These are phyloP conservation scores for Brachyptera putata DNA, from an alignment of 2,888 invertebrate genomes.

Conservation along the genomic window DNA sequence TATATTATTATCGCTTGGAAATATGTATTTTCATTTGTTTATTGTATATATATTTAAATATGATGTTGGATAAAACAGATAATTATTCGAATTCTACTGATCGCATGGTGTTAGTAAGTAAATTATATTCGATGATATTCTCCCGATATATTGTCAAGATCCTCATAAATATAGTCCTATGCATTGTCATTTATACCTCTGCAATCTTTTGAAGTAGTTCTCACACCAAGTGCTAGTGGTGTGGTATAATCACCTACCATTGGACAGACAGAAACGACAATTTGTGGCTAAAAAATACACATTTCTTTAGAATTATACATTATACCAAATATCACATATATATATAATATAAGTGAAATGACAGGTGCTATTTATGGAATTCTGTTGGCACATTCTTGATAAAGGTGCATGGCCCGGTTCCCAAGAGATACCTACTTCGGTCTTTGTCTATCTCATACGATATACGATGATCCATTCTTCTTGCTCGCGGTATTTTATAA, in stretches of 20 bases:
- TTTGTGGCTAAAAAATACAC: conserved; percentile 20
- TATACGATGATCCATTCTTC: not conserved
- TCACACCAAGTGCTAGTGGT: conserved; percentile 11
- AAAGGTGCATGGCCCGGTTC: conserved; percentile 4
- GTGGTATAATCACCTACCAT: not conserved
- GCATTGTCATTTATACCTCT: conserved; percentile 24
- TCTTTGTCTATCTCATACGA: not conserved
- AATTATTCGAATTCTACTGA: no score
- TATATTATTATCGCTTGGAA: no score
- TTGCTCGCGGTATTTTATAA: not conserved
- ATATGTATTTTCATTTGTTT: no score
- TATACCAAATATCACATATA: no score
- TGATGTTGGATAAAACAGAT: no score
- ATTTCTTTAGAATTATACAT: not conserved
- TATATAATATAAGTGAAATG: conserved; percentile 12
- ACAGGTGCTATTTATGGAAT: conserved; percentile 19
- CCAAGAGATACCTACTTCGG: not conserved
- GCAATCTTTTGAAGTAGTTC: not conserved
- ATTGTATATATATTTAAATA: no score
- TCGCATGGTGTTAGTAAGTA: not conserved
- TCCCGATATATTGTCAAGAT: not conserved
- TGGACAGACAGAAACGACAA: not conserved
- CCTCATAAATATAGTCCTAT: conserved; percentile 12
- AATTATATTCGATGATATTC: not conserved
- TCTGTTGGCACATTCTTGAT: conserved; percentile 10